Base-by-base conservation (phyloP, 2,888 invertebrate genomes). In the Pristionchus entomophagus region DNA sequence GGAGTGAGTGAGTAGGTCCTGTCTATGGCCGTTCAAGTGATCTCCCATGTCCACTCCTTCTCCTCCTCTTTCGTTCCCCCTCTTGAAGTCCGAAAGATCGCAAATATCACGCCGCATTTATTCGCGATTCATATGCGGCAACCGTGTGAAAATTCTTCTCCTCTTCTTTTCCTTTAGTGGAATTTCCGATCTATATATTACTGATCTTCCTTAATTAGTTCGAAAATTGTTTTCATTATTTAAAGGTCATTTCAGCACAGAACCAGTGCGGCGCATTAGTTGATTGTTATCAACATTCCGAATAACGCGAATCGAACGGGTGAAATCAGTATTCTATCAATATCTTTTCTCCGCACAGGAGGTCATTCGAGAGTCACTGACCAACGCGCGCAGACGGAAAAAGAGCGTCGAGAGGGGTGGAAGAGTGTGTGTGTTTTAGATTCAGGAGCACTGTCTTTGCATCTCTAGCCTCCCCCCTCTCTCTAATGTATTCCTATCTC, bases 21-120 rank as follows among this genome's bases (percentile, higher is more conserved):
- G 51, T 53, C 78, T 32, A 22, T 73, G 49, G 78, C 51, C 78
- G 29, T 53, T 73, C 73, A 73, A 73, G 73, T 73, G 73, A 38
- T 73, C 73, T 73, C 41, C 26, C 41, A 14, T 45, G 41, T 22
- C 41, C 35, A 35, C 81, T 32, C 81, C 56, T 81, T 38, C 26
- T 26, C 38, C 35, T 38, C 81, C 53, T 29, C 19, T 80, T 53
- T 80, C 80, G 10, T 35, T 29, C 32, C 82, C 38, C 38, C 65
- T 65, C 65, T 19, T 6, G 19, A 65, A 65, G 65, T 65, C 65
- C 35, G 65, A 17, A 35, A 65, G 65, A 35, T 65, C 65, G 65
- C 65, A 65, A 65, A 65, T 65, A 65, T 65, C 65, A 65, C 35
- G 19, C 56, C 56, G 14, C 17, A 29, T 65, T n/a, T 35, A 32